Percentiles rank a stretch among this genome's conserved stretches.
These are phyloP conservation scores for Lacerta viridis DNA, from an alignment of 2,797 vertebrate genomes.

Conservation along the genomic window DNA sequence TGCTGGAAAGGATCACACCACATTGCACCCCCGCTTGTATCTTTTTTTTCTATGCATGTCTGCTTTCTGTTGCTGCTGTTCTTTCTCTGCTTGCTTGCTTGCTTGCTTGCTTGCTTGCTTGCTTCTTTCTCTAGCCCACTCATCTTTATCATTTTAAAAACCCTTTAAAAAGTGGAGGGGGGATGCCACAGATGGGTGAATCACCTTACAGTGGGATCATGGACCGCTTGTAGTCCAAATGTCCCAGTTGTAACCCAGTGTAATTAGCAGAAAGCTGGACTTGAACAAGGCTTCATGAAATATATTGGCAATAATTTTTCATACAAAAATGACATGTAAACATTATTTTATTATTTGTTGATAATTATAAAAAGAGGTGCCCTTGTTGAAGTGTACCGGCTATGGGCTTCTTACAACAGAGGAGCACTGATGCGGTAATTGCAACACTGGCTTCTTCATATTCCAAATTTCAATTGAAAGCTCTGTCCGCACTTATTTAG, in stretches of 20 bases:
- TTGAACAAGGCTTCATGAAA: neutral
- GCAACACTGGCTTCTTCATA: neutral
- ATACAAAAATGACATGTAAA: neutral
- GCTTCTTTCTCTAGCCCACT: no score
- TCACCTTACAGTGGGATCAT: no score
- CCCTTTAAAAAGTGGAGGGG: no score
- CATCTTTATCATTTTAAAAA: no score
- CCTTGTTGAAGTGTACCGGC: constrained; percentile 42
- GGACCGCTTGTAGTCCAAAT: neutral
- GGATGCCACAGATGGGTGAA: no score
- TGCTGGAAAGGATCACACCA: neutral
- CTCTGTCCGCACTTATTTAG: constrained; percentile 34
- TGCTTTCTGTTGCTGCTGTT: no score
- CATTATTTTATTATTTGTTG: neutral
- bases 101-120: no score
- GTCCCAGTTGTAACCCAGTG: neutral
- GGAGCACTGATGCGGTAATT: constrained; percentile 25
- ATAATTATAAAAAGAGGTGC: neutral
- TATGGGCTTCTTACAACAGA: neutral
- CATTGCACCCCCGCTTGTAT: neutral
- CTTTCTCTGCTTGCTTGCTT: no score
- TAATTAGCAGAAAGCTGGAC: neutral
- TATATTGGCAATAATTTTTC: neutral
- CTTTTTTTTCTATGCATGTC: no score
- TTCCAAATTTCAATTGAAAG: neutral